Percentiles rank a stretch among this genome's conserved stretches.
Conservation (phyloP, 64 coral and sea anemone species). For the Exaiptasia diaphana region DNA sequence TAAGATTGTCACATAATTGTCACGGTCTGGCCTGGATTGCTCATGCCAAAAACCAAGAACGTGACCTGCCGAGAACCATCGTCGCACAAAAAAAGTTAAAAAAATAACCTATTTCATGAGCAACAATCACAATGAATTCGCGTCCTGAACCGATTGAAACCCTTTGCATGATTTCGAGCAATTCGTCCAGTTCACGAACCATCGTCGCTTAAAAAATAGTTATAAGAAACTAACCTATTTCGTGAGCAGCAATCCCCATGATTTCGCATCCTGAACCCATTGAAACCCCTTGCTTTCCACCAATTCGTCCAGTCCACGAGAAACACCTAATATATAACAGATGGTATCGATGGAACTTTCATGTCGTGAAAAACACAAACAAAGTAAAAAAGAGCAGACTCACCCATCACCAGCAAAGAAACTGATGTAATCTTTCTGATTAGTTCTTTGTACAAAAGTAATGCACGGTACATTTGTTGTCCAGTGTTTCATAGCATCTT, state of each 20-base stretch:
- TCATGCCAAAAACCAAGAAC: conserved; percentile 83
- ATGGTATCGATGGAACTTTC: too few relatives aligned
- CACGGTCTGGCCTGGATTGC: conserved; percentile 66
- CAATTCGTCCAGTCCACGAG: conserved; percentile 53
- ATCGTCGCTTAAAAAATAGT: background rate
- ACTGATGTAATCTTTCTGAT: conserved; percentile 32
- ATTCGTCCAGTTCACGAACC: conserved; percentile 49
- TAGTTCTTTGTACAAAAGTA: conserved; percentile 34
- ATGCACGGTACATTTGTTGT: conserved; percentile 40
- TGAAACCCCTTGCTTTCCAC: conserved; percentile 64
- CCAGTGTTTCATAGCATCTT: conserved; percentile 47
- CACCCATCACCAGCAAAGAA: conserved; percentile 46
- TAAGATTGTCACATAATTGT: conserved; percentile 53
- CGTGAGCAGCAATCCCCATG: conserved; percentile 70
- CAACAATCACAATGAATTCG: conserved; percentile 63
- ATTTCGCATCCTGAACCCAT: conserved; percentile 54
- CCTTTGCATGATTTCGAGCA: conserved; percentile 32
- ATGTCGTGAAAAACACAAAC: conserved; percentile 26
- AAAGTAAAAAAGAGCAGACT: conserved; percentile 44
- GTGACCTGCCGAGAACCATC: conserved; percentile 47
- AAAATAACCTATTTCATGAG: conserved; percentile 65
- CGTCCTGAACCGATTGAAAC: conserved; percentile 63
- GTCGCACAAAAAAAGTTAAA: background rate
- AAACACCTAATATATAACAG: conserved; percentile 39
- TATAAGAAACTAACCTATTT: conserved; percentile 44